Evolutionary conservation across 2,113 vertebrate species (phyloP).

Genomic region (Abramis brama): DNA sequence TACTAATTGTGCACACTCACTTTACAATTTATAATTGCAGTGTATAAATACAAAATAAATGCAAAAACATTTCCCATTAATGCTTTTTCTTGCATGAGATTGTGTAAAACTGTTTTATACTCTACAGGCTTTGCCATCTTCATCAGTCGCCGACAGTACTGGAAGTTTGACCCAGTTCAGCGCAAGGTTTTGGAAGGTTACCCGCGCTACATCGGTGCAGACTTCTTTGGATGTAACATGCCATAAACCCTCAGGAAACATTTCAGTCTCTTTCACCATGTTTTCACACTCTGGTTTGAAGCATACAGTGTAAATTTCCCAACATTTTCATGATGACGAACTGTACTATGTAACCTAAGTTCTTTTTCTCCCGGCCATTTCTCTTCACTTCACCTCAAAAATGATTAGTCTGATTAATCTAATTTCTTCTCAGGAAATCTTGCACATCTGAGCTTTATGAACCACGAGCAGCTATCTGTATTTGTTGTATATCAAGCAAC

Average conservation of each 20-base stretch:
- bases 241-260: conserved; percentile 54
- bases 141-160: conserved; percentile 80
- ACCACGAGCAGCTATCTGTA: conserved; percentile 67
- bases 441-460: conserved; percentile 51
- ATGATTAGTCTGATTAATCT: background rate
- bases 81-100: background rate
- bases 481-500: conserved; percentile 60
- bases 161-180: conserved; percentile 84
- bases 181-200: conserved; percentile 81
- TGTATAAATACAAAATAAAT: background rate
- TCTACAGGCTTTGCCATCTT: conserved; percentile 83
- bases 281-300: conserved; percentile 15
- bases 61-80: background rate
- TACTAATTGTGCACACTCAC: background rate
- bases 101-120: background rate
- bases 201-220: conserved; percentile 79
- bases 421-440: conserved; percentile 61
- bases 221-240: conserved; percentile 81
- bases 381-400: background rate
- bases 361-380: background rate
- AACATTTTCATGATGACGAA: background rate
- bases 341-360: background rate
- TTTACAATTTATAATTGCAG: background rate
- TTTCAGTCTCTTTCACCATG: background rate
- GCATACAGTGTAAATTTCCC: background rate